A percentile compares a stretch with the other conserved stretches of the same genome.
phyloP scores from a whole-genome alignment of 2,888 invertebrate genomes.

The Kuschelorhynchus macadamiae region DNA sequence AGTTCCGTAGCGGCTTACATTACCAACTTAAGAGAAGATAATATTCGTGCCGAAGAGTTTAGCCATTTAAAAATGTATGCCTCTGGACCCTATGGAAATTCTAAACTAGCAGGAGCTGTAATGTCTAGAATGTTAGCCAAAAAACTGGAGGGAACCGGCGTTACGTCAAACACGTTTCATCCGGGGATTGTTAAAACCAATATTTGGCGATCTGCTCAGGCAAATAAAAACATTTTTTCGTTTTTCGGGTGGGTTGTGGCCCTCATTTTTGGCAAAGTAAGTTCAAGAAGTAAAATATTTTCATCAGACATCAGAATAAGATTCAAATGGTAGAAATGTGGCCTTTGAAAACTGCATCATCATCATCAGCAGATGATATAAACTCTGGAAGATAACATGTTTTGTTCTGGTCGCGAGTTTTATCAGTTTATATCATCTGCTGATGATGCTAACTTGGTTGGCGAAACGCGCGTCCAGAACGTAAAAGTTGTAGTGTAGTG shows the following conservation, averaged over 20 bases:
- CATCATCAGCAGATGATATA: too few species aligned
- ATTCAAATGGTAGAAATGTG: too few species aligned
- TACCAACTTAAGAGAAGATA: neutral
- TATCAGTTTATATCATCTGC: too few species aligned
- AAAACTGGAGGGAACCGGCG: slow-evolving; percentile 27
- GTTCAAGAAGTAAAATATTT: neutral
- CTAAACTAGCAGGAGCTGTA: slow-evolving; percentile 20
- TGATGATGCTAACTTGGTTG: too few species aligned
- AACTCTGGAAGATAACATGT: too few species aligned
- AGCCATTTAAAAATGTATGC: too few species aligned
- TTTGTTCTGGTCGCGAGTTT: too few species aligned
- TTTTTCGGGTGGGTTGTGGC: neutral
- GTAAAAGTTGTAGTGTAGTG: too few species aligned
- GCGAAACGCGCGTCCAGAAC: too few species aligned
- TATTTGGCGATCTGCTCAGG: neutral
- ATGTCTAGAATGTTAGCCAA: slow-evolving; percentile 20
- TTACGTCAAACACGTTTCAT: slow-evolving; percentile 36
- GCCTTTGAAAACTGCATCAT: too few species aligned
- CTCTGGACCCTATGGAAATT: slow-evolving; percentile 18
- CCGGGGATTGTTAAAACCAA: slow-evolving; percentile 19
- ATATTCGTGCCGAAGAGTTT: neutral
- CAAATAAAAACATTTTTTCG: neutral
- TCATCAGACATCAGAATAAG: neutral
- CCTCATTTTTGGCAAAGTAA: slow-evolving; percentile 6
- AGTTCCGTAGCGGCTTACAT: slow-evolving; percentile 26